phyloP scores from a whole-genome alignment of 2,797 vertebrate species.

The Muscicapa comitata region DNA sequence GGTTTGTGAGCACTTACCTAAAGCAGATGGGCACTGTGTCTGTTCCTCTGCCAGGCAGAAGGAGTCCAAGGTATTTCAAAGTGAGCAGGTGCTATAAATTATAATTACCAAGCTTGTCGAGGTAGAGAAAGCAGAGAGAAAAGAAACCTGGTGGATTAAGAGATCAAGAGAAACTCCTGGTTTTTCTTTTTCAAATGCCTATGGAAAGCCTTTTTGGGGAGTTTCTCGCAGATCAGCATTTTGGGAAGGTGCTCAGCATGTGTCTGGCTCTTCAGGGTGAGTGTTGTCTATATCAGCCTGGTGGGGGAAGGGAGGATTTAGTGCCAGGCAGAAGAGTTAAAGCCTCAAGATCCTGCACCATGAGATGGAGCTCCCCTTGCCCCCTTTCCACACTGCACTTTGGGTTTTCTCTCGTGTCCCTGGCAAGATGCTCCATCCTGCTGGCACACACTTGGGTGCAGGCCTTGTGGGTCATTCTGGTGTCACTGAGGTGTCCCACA shows the following conservation, averaged over 20 bases:
- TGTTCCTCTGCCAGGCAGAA: slow-evolving; percentile 68
- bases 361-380: fast-evolving
- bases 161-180: slow-evolving; percentile 51
- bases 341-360: background rate
- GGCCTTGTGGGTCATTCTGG: background rate
- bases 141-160: slow-evolving; percentile 54
- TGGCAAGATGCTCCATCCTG: background rate
- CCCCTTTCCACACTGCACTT: background rate
- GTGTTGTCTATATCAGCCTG: background rate
- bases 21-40: slow-evolving; percentile 65
- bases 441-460: background rate
- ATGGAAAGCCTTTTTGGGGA: background rate
- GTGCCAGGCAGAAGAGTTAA: background rate
- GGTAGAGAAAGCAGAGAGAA: slow-evolving; percentile 50
- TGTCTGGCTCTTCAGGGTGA: background rate
- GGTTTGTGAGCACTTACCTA: slow-evolving; percentile 59
- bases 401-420: background rate
- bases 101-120: slow-evolving; percentile 52
- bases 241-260: background rate
- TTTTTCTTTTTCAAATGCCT: background rate
- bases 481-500: background rate
- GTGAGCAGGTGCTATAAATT: slow-evolving; percentile 68
- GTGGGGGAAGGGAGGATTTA: background rate
- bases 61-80: slow-evolving; percentile 61
- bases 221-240: background rate